Evolutionary conservation across 2,113 vertebrate species (phyloP).

Genomic region (Solenodon paradoxus): DNA sequence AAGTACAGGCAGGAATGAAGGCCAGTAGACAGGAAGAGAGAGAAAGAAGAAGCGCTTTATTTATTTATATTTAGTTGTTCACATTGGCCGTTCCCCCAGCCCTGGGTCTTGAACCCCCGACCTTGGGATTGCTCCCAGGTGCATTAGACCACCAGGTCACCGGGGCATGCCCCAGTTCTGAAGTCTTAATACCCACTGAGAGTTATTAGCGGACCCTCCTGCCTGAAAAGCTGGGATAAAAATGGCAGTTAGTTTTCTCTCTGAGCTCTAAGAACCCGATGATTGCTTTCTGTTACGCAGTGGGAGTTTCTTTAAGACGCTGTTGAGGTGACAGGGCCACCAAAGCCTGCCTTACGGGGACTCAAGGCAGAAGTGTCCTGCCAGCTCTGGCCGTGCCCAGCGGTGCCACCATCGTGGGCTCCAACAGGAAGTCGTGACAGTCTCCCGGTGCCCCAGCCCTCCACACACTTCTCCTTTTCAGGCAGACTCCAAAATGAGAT

Average conservation of each 20-base stretch:
- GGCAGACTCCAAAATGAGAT: not conserved
- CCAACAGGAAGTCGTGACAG: not conserved
- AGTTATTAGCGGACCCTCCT: not conserved
- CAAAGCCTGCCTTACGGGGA: not conserved
- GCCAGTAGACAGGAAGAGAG: no score
- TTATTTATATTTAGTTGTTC: no score
- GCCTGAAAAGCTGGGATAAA: not conserved
- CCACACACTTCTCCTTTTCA: not conserved
- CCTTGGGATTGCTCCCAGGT: no score
- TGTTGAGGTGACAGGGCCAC: not conserved
- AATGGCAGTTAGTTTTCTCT: not conserved
- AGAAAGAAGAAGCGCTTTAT: no score
- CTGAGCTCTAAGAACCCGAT: not conserved
- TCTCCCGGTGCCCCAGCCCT: not conserved
- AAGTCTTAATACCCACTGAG: not conserved
- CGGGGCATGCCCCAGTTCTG: no score
- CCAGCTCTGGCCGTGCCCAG: not conserved
- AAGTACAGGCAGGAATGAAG: no score
- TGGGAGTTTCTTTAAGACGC: no score
- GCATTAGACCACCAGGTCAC: no score
- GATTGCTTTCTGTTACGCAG: no score
- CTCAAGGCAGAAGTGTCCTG: accelerated
- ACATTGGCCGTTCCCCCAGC: no score
- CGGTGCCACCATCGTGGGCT: not conserved
- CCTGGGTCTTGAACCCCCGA: no score